Evolutionary conservation across 1,140 invertebrate genomes (phyloP).

Genomic region (Eurosta solidaginis): DNA sequence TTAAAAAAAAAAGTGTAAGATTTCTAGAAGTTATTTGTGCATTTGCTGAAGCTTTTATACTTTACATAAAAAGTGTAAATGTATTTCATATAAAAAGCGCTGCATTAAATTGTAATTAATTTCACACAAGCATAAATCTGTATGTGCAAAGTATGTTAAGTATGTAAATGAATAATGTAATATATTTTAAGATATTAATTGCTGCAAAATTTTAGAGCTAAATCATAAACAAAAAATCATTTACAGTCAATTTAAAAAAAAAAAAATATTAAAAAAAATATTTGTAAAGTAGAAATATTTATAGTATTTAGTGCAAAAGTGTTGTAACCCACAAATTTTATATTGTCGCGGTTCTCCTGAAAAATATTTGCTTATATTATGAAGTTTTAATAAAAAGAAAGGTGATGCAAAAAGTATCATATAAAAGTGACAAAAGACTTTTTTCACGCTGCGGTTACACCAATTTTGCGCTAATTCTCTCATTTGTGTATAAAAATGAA

Average conservation of each 20-base stretch:
- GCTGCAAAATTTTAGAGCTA: background rate
- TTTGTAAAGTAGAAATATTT: background rate
- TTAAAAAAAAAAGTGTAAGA: no score
- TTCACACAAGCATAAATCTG: background rate
- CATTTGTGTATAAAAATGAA: no score
- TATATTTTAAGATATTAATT: no score
- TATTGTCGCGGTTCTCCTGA: no score
- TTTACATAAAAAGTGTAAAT: background rate
- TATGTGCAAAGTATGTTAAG: background rate
- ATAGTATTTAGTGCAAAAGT: background rate
- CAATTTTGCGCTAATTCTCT: no score
- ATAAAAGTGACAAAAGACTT: no score
- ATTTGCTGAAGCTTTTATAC: background rate
- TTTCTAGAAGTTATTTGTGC: no score
- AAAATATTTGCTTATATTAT: no score
- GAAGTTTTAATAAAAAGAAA: no score
- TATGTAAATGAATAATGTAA: background rate
- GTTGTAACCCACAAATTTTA: no score
- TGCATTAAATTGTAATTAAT: conserved; percentile 8
- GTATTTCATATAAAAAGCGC: background rate
- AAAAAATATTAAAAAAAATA: background rate
- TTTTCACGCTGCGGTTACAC: no score
- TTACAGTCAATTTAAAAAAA: background rate
- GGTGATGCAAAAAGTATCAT: no score
- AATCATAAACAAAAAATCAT: background rate